Evolutionary conservation across 1,140 invertebrate species (phyloP).

Genomic region (Procambarus clarkii): DNA sequence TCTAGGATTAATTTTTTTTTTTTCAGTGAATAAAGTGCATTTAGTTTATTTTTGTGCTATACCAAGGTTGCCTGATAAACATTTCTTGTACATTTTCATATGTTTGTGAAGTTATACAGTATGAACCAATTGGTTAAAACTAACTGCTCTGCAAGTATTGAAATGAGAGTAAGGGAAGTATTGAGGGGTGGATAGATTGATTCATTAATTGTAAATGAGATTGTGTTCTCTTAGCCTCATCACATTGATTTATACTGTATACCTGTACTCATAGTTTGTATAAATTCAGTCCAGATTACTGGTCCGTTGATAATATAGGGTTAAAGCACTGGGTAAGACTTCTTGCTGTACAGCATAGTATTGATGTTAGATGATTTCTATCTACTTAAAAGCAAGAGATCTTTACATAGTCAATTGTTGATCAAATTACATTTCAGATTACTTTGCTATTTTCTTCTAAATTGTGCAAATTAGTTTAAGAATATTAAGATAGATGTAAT

Average conservation of each 20-base stretch:
- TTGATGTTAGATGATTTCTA: neutral
- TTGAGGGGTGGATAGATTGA: neutral
- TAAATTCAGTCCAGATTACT: conserved; percentile 15
- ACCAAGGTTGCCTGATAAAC: neutral
- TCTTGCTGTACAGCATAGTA: conserved; percentile 4
- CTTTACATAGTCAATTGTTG: neutral
- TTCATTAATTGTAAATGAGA: neutral
- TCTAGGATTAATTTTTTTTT: neutral
- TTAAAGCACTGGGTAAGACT: conserved; percentile 10
- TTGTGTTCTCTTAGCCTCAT: conserved; percentile 4
- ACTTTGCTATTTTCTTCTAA: neutral
- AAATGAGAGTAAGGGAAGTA: neutral
- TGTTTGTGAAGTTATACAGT: conserved; percentile 3
- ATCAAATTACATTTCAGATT: neutral
- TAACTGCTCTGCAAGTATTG: neutral
- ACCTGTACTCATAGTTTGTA: neutral
- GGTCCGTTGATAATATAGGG: neutral
- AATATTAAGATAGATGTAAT: neutral
- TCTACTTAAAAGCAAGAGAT: neutral
- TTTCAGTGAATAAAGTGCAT: neutral
- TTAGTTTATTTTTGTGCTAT: conserved; percentile 10
- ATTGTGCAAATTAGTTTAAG: neutral
- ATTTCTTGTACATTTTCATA: conserved; percentile 6
- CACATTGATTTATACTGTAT: conserved; percentile 16
- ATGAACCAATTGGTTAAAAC: neutral